phyloP scores from a whole-genome alignment of 1,140 invertebrate species.

The Eciton burchellii region DNA sequence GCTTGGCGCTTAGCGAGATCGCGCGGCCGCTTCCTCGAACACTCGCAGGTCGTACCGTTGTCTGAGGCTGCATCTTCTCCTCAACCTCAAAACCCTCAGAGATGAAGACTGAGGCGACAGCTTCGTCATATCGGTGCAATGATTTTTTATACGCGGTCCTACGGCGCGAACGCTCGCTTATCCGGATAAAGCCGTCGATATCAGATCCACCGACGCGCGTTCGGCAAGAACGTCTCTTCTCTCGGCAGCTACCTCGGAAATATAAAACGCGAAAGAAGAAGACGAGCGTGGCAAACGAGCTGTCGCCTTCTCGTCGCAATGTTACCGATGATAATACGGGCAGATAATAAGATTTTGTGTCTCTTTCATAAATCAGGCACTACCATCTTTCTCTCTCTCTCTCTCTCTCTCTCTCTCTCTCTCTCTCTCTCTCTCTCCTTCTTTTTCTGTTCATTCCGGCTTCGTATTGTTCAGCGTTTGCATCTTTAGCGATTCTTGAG shows the following conservation, averaged over 20 bases:
- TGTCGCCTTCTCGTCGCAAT: slow-evolving; percentile 6
- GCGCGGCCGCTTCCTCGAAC: background rate
- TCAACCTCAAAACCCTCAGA: slow-evolving; percentile 16
- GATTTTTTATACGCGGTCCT: slow-evolving; percentile 35
- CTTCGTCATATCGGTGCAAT: slow-evolving; percentile 31
- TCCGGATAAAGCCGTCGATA: slow-evolving; percentile 39
- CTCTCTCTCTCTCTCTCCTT: slow-evolving; percentile 13
- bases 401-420: slow-evolving; percentile 29
- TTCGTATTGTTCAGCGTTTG: no score
- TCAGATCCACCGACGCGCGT: slow-evolving; percentile 31
- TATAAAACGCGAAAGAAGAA: slow-evolving; percentile 42
- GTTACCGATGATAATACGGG: slow-evolving; percentile 54
- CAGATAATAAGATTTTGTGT: slow-evolving; percentile 52
- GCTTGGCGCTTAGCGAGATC: background rate
- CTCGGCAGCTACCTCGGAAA: background rate
- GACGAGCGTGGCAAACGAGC: slow-evolving; percentile 50
- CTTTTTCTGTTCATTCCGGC: slow-evolving; percentile 33
- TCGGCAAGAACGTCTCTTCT: slow-evolving; percentile 24
- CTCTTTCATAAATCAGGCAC: slow-evolving; percentile 44
- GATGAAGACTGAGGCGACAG: slow-evolving; percentile 22
- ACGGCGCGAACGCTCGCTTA: slow-evolving; percentile 35
- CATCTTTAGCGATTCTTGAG: slow-evolving; percentile 56
- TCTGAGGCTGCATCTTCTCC: background rate
- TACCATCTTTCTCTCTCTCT: slow-evolving; percentile 8
- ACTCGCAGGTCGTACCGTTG: background rate